Evolutionary conservation across 2,888 invertebrate species (phyloP), one percentile per base, ranked within the genome.

Genomic region (Cephalotes varians): DNA sequence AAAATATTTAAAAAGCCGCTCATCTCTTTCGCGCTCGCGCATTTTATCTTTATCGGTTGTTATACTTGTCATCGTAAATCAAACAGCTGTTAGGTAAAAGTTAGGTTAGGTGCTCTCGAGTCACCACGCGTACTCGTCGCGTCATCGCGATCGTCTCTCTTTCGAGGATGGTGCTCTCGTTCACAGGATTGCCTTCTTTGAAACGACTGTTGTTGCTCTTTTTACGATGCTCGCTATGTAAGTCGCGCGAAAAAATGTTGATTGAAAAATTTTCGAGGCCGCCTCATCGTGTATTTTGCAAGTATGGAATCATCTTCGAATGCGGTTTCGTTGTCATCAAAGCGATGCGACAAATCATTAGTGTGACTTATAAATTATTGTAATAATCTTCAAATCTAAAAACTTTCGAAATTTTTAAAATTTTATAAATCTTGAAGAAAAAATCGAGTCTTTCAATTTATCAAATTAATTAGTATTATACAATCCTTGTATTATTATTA

Each of bases 151-250:
- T 10, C 12, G 15, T 31, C 54, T n/a, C 54, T n/a, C 10, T 44
- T 0, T 34, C 12, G 9, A 81, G 60, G 10, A 88, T 86, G 88
- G 81, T 84, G 67, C 56, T 74, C 10, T 81, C 80, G 0, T 65
- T 86, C 18, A 82, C 83, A 69, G 87, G 85, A 71, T 69, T 86
- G 7, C 80, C 88, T 62, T 77, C 89, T 28, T 86, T 85, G 25
- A 91, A 86, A 65, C 74, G 88, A 10, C 62, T 91, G 4, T 62
- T 90, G 21, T 77, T 87, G n/a, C 79, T 91, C 47, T 80, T 91
- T 15, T 44, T 91, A 47, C 90, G 91, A 82, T 89, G 89, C 40
- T 90, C 86, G 67, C 86, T 88, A 71, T 90, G 93, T 93, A 88
- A 93, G 93, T 90, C 31, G 54, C 18, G 7, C n/a, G n/a, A 5